Evolutionary conservation across 2,888 invertebrate species (phyloP).

Genomic region (Melanostoma scalare): DNA sequence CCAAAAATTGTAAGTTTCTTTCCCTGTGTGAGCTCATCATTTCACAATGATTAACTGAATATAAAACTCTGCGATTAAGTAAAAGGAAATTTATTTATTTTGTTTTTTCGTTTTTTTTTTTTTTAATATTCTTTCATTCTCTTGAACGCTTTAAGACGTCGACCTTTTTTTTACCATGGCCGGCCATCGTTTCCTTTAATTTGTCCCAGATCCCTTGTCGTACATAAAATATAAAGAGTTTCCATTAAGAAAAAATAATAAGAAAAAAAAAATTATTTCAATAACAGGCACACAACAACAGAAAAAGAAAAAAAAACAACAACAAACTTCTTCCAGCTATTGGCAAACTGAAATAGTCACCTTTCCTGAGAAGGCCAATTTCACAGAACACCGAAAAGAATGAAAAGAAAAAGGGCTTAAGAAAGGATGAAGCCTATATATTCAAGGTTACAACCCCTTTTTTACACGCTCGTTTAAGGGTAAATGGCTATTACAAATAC

Average conservation of each 20-base stretch:
- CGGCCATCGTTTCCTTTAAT: slow-evolving; percentile 40
- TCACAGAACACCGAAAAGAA: slow-evolving; percentile 19
- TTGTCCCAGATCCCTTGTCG: slow-evolving; percentile 32
- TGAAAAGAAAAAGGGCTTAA: slow-evolving; percentile 19
- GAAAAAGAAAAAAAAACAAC: slow-evolving; percentile 1
- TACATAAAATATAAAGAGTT: slow-evolving; percentile 34
- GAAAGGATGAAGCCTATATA: background rate
- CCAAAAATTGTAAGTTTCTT: background rate
- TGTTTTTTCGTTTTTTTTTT: background rate
- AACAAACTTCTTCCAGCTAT: slow-evolving; percentile 25
- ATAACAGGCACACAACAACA: slow-evolving; percentile 31
- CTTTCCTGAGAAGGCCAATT: slow-evolving; percentile 54
- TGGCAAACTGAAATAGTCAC: slow-evolving; percentile 57
- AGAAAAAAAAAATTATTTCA: slow-evolving; percentile 16
- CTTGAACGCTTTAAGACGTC: slow-evolving; percentile 30
- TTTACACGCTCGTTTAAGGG: slow-evolving; percentile 6
- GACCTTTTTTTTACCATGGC: slow-evolving; percentile 16
- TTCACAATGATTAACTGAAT: slow-evolving; percentile 6
- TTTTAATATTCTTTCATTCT: background rate
- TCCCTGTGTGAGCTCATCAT: background rate
- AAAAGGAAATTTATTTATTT: background rate
- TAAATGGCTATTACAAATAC: background rate
- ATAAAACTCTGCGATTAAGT: slow-evolving; percentile 9
- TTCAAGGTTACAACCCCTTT: slow-evolving; percentile 42
- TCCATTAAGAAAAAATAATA: slow-evolving; percentile 1